Base-by-base conservation (phyloP, 1,140 invertebrate species). In the Eciton burchellii region DNA sequence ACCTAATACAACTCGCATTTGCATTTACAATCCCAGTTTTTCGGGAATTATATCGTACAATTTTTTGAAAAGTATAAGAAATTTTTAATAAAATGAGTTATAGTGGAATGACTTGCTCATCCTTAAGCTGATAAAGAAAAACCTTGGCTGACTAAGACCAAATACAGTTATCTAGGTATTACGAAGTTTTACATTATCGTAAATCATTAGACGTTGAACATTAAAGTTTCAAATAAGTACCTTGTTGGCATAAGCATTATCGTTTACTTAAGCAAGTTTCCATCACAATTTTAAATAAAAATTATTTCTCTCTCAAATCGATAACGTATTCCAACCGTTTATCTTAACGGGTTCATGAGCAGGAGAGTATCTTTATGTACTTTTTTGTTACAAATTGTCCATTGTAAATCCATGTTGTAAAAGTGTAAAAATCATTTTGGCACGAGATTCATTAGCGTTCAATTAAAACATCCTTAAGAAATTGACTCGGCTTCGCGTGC, bases 61-160 rank as follows among this genome's bases (percentile, higher is more conserved):
- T 21, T 82, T 19, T 60, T 16, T 63, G 1, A 5, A 45, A 57
- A 74, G 12, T 49, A 19, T 3, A 49, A 43, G n/a, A 35, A 35
- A 35, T 6, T 35, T 35, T 35, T 35, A 35, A 35, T 35, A 35
- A 35, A 35, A 35, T 35, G 35, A 6, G 35, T 35, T 35, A 35
- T 35, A 35, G 12, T 54, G 47, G 1, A 35, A 35, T 63, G n/a
- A 56, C 29, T 52, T 0, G 9, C 57, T 77, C 77, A 79, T 81
- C 74, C n/a, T 29, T 26, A n/a, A 16, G 26, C 6, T 12, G 82
- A 83, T 83, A 83, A 70, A 19, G 21, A 2, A 52, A 62, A n/a
- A 45, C 82, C 82, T 79, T 83, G 82, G 19, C 35, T 70, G 45
- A 81, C 56, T 60, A 79, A 57, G 19, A 12, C 49, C 29, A 47